Evolutionary conservation across 2,113 vertebrate species (phyloP).

Genomic region (Monopterus albus): DNA sequence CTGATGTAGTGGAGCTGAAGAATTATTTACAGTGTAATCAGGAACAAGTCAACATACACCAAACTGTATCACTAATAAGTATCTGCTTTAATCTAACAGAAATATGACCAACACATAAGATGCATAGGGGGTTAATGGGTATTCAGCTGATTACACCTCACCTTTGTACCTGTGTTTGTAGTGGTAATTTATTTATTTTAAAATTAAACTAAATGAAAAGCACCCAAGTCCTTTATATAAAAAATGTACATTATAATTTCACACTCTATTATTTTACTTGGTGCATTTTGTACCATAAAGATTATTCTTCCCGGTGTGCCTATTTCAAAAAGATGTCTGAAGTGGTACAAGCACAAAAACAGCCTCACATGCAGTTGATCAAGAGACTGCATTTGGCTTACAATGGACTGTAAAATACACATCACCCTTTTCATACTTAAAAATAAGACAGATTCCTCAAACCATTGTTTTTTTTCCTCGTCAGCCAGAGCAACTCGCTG

Average conservation of each 20-base stretch:
- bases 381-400: not conserved
- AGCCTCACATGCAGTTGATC: slow-evolving; percentile 7
- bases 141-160: not conserved
- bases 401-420: slow-evolving; percentile 20
- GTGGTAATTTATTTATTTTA: not conserved
- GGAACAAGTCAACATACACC: not conserved
- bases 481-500: slow-evolving; percentile 44
- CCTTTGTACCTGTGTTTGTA: not conserved
- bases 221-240: not conserved
- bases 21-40: no score
- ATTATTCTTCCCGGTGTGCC: not conserved
- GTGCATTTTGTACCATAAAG: not conserved
- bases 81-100: not conserved
- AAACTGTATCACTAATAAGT: not conserved
- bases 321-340: slow-evolving; percentile 4
- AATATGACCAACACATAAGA: not conserved
- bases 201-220: not conserved
- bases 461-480: slow-evolving; percentile 19
- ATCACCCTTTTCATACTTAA: slow-evolving; percentile 41
- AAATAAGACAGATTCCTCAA: slow-evolving; percentile 52
- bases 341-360: not conserved
- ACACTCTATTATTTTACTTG: not conserved
- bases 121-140: not conserved
- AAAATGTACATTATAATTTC: not conserved
- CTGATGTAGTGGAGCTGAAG: no score